Evolutionary conservation across 30 jellyfish, hydroid and myxozoan species (phyloP), one percentile per base, ranked within the genome.

Genomic region (Aurelia aurita): DNA sequence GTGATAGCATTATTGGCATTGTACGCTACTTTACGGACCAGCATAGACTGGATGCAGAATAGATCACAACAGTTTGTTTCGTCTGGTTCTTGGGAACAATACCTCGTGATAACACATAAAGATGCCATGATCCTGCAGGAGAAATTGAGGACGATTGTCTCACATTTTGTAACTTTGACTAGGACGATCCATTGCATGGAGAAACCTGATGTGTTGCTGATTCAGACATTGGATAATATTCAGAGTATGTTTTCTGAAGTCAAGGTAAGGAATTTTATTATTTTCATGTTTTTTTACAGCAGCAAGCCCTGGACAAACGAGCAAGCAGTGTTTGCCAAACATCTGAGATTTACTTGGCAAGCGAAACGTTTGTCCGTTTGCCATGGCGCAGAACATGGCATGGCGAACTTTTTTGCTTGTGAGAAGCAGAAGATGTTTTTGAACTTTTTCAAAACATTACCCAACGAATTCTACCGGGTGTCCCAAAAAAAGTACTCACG

Each of bases 71-170:
- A 88, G 55, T 79, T 79, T 22, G 57, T 80, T 32, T 70, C 97
- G 20, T 88, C 97, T 23, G 97, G 86, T 18, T 69, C 97, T 0
- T 88, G 97, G 97, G 93, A 88, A 55, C 86, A 68, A 59, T 88
- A 31, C 47, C 84, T 47, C 20, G 47, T 87, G 11, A 51, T 88
- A 1, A 53, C 87, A 18, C 61, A 19, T 27, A 65, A 72, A 65
- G 97, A 88, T 53, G 87, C 78, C 49, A 15, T 20, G 46, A 77
- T 58, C 18, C 47, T 86, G 55, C 95, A 86, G 57, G 82, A 74
- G 62, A 59, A 29, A 32, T 79, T 86, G 13, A 66, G 87, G 14
- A 21, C 19, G 21, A 58, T 86, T 18, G 80, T 23, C 7, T 80
- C 95, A 26, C 75, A 82, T 44, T 63, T 82, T 31, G 54, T 73